Evolutionary conservation across 1,140 invertebrate genomes (phyloP), one percentile per base, ranked within the genome.

Genomic region (Anthonomus grandis): DNA sequence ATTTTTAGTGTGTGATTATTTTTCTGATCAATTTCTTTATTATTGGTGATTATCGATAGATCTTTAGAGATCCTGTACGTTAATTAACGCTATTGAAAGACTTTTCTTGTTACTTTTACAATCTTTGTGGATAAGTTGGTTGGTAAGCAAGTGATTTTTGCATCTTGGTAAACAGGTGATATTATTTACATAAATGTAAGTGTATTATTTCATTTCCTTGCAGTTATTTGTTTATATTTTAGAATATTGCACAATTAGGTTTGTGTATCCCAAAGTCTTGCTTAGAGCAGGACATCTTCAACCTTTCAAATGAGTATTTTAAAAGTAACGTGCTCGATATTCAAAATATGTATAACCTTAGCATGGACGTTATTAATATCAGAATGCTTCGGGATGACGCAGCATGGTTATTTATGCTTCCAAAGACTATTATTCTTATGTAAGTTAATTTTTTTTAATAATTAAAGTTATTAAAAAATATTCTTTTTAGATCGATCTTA

Each of bases 251-350:
- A 19, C 62, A 67, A 38, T 19, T 66, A 10, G 66, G 68, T n/a
- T 34, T 70, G 13, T 70, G 68, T 39, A 39, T 68, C 8, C 68
- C 68, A 21, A 42, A 49, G 46, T 62, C 62, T 17, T 70, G 68
- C 42, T 51, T 56, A 12, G 36, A 42, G 34, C 10, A 47, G n/a
- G 68, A 70, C 2, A 31, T 68, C 18, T 23, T 45, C 13, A 22
- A 50, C 17, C 50, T 67, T 39, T 18, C 65, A 12, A 8, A 52
- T 21, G 12, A 44, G 24, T 70, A 66, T 55, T 44, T 67, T 12
- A 19, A 50, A 13, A 18, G 48, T 2, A 47, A 49, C 22, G 54
- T 45, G 25, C 59, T 67, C 22, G 56, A 56, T 21, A 23, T 63
- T 41, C 58, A 66, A 45, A 47, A 58, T 9, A 39, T 64, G 2